Base-by-base conservation (phyloP, 1,140 invertebrate species). In the Neodiprion fabricii region DNA sequence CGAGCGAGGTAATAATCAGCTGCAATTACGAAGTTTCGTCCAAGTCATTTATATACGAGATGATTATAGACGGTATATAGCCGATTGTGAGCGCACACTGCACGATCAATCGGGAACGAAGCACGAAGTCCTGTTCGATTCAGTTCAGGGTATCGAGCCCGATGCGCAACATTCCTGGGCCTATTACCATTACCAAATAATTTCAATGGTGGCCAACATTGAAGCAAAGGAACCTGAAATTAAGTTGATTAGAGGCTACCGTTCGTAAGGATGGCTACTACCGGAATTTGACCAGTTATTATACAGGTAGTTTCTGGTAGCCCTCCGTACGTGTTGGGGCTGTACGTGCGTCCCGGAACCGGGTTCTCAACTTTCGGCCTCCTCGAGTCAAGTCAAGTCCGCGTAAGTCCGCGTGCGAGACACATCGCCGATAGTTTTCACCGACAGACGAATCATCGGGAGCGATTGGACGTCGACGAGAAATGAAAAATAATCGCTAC, bases 181-280 rank as follows among this genome's bases (percentile, higher is more conserved):
- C 84, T 80, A 80, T 86, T 86, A 88, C 85, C 86, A 89, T 88
- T 87, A 87, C 84, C 80, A 78, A 87, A 87, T 89, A 88, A 88
- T 87, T 86, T 80, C 81, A 82, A 84, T 82, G 84, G 83, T 85
- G 53, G 84, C 79, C 77, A 84, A 81, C 83, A 77, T 84, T 85
- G 80, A 79, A 80, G 72, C 74, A 75, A 81, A 78, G 80, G 76
- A 87, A 86, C 86, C 86, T 79, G 78, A 85, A 88, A 88, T 89
- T 88, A 88, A 86, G 78, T 85, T 88, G 87, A 89, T 89, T 88
- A 89, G 87, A 85, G 86, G 86, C 87, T 89, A 88, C 87, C 84
- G 87, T 88, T 87, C 84, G 85, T 84, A 85, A 86, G 83, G 83
- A 87, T 85, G 76, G 79, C 85, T 82, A 87, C 87, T 89, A 89